Percentiles rank a stretch among this genome's conserved stretches.
These are phyloP conservation scores for Drosophila tristis DNA, from an alignment of 1,140 invertebrate genomes.

Conservation along the genomic window DNA sequence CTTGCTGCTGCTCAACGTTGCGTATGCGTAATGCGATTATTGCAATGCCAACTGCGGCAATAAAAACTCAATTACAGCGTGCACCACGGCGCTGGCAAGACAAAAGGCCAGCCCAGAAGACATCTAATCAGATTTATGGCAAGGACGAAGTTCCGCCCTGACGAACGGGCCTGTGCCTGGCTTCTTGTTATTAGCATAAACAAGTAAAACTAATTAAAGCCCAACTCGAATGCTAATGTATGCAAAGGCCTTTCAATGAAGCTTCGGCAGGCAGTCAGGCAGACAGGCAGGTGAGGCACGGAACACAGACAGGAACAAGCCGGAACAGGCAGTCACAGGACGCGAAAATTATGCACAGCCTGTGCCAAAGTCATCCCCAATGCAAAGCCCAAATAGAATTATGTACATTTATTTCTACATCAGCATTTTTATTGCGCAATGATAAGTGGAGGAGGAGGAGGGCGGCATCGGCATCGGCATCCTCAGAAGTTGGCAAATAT, in stretches of 20 bases:
- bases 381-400: constrained; percentile 64
- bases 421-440: constrained; percentile 70
- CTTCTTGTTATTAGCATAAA: constrained; percentile 56
- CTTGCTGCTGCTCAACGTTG: constrained; percentile 36
- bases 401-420: constrained; percentile 76
- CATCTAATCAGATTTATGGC: constrained; percentile 71
- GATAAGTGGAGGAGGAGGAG: constrained; percentile 27
- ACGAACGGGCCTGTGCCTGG: not conserved
- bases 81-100: constrained; percentile 47
- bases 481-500: constrained; percentile 46
- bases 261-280: constrained; percentile 29
- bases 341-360: constrained; percentile 55
- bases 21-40: constrained; percentile 73
- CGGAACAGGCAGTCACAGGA: not conserved
- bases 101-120: constrained; percentile 48
- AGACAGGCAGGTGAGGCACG: not conserved
- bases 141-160: constrained; percentile 19
- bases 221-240: constrained; percentile 74
- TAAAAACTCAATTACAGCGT: constrained; percentile 72
- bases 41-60: constrained; percentile 56
- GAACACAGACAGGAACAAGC: too few species aligned
- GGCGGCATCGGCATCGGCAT: constrained; percentile 1
- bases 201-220: constrained; percentile 81
- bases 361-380: constrained; percentile 19
- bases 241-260: constrained; percentile 74